A percentile compares a stretch with the other conserved stretches of the same genome.
phyloP scores from a whole-genome alignment of 2,797 vertebrate species.

The Falco rusticolus region DNA sequence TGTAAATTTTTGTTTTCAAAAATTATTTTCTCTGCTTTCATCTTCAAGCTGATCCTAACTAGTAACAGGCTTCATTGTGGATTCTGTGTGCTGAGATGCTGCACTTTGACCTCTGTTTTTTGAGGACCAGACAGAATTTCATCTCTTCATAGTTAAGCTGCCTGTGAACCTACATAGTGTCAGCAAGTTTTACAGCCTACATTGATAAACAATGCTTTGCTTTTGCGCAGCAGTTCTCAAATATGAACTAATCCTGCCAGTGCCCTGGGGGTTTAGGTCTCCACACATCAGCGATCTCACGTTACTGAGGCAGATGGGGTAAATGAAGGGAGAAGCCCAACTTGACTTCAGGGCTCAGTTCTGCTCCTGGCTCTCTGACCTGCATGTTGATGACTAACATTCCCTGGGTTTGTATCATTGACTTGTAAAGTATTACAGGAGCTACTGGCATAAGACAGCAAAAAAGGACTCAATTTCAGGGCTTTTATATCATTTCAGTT shows the following conservation, averaged over 20 bases:
- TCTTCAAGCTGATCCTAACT: not conserved
- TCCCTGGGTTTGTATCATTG: not conserved
- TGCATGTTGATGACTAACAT: constrained; percentile 1
- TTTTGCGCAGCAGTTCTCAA: constrained; percentile 25
- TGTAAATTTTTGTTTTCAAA: not conserved
- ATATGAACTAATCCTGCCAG: constrained; percentile 28
- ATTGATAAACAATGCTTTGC: constrained; percentile 44
- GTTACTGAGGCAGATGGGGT: constrained; percentile 43
- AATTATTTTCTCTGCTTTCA: not conserved
- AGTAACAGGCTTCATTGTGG: not conserved
- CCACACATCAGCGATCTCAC: constrained; percentile 41
- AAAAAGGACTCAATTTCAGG: constrained; percentile 19
- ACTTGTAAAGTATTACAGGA: not conserved
- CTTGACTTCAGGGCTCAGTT: constrained; percentile 15
- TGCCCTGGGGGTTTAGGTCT: constrained; percentile 21
- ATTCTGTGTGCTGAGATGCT: not conserved
- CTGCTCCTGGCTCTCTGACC: constrained; percentile 22
- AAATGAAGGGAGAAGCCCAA: constrained; percentile 55
- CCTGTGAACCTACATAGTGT: not conserved
- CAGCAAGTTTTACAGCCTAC: constrained; percentile 44
- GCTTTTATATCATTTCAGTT: constrained; percentile 26
- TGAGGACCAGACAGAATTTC: constrained; percentile 28
- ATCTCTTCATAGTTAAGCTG: constrained; percentile 8
- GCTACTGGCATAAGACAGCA: not conserved
- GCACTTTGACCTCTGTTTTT: constrained; percentile 17